Base-by-base conservation (phyloP, 2,113 vertebrate genomes). In the Pollachius pollachius region DNA sequence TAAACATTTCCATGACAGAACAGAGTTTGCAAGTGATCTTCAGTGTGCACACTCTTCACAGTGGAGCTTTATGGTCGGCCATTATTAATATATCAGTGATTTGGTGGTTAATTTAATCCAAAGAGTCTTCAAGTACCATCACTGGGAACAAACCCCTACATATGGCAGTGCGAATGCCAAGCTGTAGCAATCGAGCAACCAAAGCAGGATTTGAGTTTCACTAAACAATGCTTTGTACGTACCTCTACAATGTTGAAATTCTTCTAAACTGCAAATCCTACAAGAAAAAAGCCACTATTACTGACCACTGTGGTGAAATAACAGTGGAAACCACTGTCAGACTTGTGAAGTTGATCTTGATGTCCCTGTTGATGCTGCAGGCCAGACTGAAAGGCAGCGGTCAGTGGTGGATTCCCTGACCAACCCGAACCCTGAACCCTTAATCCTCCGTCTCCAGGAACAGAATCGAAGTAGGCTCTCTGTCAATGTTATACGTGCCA, bases 361-460 rank as follows among this genome's bases (percentile, higher is more conserved):
- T 71, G 61, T 85, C 77, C 25, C 70, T 71, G 76, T 76, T 77
- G 72, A 82, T 77, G 69, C 80, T 34, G 58, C 72, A 85, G 87
- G 83, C 83, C 82, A 74, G 63, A 25, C 21, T 21, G 41, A 15
- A 79, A 72, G 78, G 68, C 81, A 82, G 85, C 63, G 73, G 74
- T 64, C 67, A 77, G 70, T 67, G 76, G 78, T 84, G 65, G 72
- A 75, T 84, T 76, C 79, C 59, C 72, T 84, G 81, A 85, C 78
- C 66, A 63, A 15, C 66, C 82, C 67, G 70, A 77, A 80, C 67
- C 75, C 63, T 79, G 71, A 85, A 87, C 70, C 81, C 69, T 34
- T 85, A 84, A 84, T 83, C 74, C 80, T 74, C 62, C 21, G 73
- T 84, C 81, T 83, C 71, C 79, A 67, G 68, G 65, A 77, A 74